Evolutionary conservation across 1,140 invertebrate genomes (phyloP), one percentile per base, ranked within the genome.

Genomic region (Scaptodrosophila lebanonensis): DNA sequence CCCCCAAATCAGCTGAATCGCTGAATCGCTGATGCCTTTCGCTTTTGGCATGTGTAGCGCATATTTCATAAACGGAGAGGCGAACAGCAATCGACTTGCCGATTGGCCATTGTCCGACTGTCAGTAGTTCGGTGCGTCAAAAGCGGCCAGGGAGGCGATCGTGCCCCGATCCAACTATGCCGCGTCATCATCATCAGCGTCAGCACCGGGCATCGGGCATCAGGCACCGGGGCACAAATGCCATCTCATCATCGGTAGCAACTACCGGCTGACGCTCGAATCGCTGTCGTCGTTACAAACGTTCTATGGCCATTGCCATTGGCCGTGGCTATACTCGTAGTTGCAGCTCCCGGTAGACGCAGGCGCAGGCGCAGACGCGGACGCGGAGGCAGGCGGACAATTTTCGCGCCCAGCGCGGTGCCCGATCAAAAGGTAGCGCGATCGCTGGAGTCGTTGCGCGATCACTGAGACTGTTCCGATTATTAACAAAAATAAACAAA

Each of bases 401-500:
- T 75, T 82, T 82, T 82, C 66, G 75, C 75, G 75, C 75, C 35
- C 35, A 38, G 9, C 9, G 5, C 13, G 17, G 8, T 25, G 22
- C 3, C 75, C 68, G 64, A 73, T 79, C 73, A 79, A 79, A 79
- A 79, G 73, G 39, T 49, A 58, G 68, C 59, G 68, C 56, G 53
- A 58, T 35, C 35, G 49, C 40, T 25, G 40, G 43, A 36, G 49
- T 17, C 22, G 35, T 8, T 16, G 29, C 29, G 38, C 6, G 59
- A 50, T 54, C 44, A 6, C 48, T 42, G 38, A 30, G 47, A 38
- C 25, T 54, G 43, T 11, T 30, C 43, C 62, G 76, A 82, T 82
- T 82, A 82, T 82, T 71, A 75, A 82, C 54, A 82, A 82, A 82
- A 82, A 82, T 82, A 82, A 82, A 82, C 75, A 82, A 83, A 83